Base-by-base conservation (phyloP, 2,888 invertebrate species). In the Physocephala rufipes region DNA sequence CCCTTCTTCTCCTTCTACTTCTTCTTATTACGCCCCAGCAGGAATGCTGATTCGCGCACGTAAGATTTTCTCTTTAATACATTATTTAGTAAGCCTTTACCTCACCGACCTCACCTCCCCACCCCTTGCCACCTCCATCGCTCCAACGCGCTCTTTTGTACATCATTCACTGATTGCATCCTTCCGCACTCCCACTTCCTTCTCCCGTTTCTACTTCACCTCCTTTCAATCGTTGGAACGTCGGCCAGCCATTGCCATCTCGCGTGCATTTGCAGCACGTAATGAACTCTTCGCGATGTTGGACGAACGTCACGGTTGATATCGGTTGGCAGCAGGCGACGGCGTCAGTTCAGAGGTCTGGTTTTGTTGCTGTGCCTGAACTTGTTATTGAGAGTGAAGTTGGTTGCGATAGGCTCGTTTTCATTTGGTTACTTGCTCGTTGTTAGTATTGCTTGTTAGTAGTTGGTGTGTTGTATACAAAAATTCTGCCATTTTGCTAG, bases 301-400 rank as follows among this genome's bases (percentile, higher is more conserved):
- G 36, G 36, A 4, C 49, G 64, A 51, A 62, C 55, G 55, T 19
- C 43, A 43, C 24, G 19, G 28, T 12, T n/a, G n/a, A n/a, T n/a
- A n/a, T n/a, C n/a, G n/a, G 43, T 24, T 58, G 24, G 19, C 12
- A 13, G 5, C 28, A 21, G 19, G 43, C 51, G 36, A 36, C 36
- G 19, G 43, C 53, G 53, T 2, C 21, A 21, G 53, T 1, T 53
- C 21, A 47, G 64, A 63, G 47, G 68, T 74, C 73, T 74, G 73
- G 73, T 74, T 74, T 72, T 73, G 73, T 74, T 53, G 26, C 68
- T 71, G 74, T 70, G 74, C 74, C 74, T 74, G 74, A 74, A 74
- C 74, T 74, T 74, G 74, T 59, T 73, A 61, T 66, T 69, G 70
- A 70, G 70, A 55, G 69, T 64, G 72, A 72, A 72, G 65, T 72